These are phyloP conservation scores for Hirundo rustica DNA, from an alignment of 2,797 vertebrate species.

Conservation along the genomic window DNA sequence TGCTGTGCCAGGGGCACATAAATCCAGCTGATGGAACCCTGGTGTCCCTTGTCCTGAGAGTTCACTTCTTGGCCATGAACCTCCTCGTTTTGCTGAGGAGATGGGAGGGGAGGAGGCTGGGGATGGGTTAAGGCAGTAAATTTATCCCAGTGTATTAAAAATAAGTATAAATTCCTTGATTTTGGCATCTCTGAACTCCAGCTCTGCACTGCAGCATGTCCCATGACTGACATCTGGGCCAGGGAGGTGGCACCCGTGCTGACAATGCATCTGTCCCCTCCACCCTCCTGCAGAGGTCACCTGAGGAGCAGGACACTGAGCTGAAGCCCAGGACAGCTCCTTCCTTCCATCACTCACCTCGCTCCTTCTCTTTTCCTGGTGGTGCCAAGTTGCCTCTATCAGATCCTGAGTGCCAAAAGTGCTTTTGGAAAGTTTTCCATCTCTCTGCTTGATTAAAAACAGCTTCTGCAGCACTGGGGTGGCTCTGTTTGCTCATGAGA, in stretches of 20 bases:
- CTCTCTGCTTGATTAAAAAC: background rate
- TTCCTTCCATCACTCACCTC: background rate
- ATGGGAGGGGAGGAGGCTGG: background rate
- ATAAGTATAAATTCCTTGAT: background rate
- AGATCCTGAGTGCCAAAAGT: background rate
- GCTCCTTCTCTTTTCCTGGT: background rate
- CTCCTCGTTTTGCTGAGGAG: background rate
- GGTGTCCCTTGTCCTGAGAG: background rate
- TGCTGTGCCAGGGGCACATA: background rate
- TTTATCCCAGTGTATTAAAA: background rate
- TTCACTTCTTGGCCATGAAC: background rate
- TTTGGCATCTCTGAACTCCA: background rate
- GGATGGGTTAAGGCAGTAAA: background rate
- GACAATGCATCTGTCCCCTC: background rate
- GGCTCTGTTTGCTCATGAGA: background rate
- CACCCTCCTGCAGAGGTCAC: background rate
- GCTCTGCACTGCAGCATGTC: background rate
- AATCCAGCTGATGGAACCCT: background rate
- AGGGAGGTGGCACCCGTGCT: fast-evolving
- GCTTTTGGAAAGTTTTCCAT: background rate
- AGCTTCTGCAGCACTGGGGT: background rate
- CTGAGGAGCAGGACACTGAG: background rate
- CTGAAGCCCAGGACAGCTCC: background rate
- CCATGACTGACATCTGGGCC: background rate
- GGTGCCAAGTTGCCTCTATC: background rate